These are phyloP conservation scores for Anas platyrhynchos DNA, from an alignment of 2,113 vertebrate species.

Conservation along the genomic window DNA sequence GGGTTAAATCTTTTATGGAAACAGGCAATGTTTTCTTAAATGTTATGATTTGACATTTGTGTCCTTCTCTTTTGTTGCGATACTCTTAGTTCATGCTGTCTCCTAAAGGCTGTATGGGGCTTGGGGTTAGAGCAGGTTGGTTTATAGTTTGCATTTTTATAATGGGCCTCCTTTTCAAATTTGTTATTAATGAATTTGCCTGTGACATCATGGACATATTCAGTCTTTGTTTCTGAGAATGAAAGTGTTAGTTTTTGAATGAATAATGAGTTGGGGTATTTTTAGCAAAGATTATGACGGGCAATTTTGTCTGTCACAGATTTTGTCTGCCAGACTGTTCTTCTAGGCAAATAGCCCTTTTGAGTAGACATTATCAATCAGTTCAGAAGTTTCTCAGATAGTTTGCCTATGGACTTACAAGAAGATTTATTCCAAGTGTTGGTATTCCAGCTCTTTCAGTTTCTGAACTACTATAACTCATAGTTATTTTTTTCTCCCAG, in stretches of 20 bases:
- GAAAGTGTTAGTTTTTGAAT: background rate
- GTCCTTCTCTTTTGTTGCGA: background rate
- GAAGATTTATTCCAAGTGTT: background rate
- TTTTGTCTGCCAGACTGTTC: background rate
- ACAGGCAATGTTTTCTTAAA: background rate
- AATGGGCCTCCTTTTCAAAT: background rate
- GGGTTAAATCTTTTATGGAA: background rate
- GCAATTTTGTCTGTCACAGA: background rate
- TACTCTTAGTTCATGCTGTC: background rate
- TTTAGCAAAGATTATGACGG: background rate
- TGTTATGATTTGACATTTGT: background rate
- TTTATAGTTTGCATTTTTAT: background rate
- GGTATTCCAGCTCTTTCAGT: background rate
- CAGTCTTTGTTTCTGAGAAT: background rate
- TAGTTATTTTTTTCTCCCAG: background rate
- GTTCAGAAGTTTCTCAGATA: background rate
- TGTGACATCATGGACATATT: background rate
- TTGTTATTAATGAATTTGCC: background rate
- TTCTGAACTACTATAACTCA: background rate
- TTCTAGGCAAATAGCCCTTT: background rate
- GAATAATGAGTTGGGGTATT: background rate
- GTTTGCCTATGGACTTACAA: background rate
- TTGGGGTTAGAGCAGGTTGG: rapidly evolving
- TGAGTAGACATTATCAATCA: background rate
- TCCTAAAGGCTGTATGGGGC: background rate